These are phyloP conservation scores for Catagonus wagneri DNA, from an alignment of 2,113 vertebrate genomes.

Conservation along the genomic window DNA sequence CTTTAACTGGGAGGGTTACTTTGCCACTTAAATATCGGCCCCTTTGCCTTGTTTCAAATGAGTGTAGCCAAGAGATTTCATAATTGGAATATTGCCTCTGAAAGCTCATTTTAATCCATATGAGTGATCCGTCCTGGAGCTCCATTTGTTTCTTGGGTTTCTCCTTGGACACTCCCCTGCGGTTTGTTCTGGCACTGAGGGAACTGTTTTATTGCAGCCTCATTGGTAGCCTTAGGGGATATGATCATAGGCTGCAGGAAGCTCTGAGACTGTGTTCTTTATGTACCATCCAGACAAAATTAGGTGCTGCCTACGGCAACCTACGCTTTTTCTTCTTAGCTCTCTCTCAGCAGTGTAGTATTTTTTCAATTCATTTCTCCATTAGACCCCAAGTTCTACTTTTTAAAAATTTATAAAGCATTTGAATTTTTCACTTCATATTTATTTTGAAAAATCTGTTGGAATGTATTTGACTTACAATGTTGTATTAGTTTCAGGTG, in stretches of 20 bases:
- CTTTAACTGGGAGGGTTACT: not conserved
- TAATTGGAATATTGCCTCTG: not conserved
- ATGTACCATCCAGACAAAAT: accelerated
- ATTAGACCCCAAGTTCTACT: not conserved
- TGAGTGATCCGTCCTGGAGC: not conserved
- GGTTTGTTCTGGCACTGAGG: not conserved
- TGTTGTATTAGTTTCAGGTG: no score
- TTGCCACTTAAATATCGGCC: not conserved
- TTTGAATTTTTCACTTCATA: no score
- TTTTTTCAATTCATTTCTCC: not conserved
- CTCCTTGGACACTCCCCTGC: not conserved
- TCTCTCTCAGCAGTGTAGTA: not conserved
- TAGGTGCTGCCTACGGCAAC: accelerated
- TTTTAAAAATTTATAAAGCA: no score
- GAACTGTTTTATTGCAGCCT: accelerated
- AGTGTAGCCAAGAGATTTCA: not conserved
- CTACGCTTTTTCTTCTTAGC: not conserved
- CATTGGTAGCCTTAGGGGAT: accelerated
- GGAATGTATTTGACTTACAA: no score
- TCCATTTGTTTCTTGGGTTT: not conserved
- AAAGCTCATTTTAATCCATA: not conserved
- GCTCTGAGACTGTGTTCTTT: not conserved
- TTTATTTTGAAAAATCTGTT: no score
- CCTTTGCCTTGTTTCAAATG: not conserved
- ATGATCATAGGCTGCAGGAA: accelerated